phyloP scores from a whole-genome alignment of 2,888 invertebrate species.

The Heliconius hortense region DNA sequence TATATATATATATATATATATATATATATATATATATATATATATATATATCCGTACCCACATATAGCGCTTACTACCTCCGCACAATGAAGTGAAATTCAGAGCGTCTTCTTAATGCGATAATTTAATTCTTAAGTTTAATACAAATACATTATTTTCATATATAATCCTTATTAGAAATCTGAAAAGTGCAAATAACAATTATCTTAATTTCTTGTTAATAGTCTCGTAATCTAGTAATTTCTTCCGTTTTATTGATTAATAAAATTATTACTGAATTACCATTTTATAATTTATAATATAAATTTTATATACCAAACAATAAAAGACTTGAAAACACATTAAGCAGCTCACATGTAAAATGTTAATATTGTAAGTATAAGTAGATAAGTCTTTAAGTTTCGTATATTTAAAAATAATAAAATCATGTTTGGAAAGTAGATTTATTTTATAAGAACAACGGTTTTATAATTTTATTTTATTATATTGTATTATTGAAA shows the following conservation, averaged over 20 bases:
- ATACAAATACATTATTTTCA: neutral
- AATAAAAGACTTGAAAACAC: neutral
- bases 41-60: too few species aligned
- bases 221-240: too few species aligned
- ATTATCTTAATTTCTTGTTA: neutral
- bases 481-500: constrained; percentile 44
- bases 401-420: too few species aligned
- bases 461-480: constrained; percentile 4
- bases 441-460: neutral
- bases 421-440: neutral
- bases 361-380: neutral
- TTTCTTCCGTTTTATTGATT: too few species aligned
- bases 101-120: neutral
- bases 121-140: neutral
- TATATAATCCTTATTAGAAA: neutral
- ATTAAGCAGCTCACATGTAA: neutral
- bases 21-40: too few species aligned
- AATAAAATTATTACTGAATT: too few species aligned
- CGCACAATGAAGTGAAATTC: too few species aligned
- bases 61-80: too few species aligned
- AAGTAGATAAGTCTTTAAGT: neutral
- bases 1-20: too few species aligned
- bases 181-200: neutral
- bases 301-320: neutral
- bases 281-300: too few species aligned